Percentiles rank a stretch among this genome's conserved stretches.
Evolutionary conservation across 1,140 invertebrate species (phyloP).

Genomic region (Cotesia typhae): DNA sequence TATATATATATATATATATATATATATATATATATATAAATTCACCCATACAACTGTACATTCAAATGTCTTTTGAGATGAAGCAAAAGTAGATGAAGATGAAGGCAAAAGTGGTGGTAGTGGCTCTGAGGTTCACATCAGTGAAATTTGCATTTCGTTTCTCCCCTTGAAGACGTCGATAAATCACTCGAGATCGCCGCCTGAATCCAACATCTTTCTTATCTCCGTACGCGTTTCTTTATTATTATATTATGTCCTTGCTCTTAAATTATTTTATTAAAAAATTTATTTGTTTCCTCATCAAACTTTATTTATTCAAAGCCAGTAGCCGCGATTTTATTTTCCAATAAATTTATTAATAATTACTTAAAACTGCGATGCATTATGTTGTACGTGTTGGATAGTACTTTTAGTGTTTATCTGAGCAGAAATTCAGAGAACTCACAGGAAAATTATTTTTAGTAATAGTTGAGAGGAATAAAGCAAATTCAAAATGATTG

Average conservation of each 20-base stretch:
- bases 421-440: too few species aligned
- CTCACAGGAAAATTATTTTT: conserved; percentile 7
- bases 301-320: too few species aligned
- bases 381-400: too few species aligned
- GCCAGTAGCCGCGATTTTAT: too few species aligned
- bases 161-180: conserved; percentile 47
- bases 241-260: conserved; percentile 4
- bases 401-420: too few species aligned
- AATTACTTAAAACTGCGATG: too few species aligned
- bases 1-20: too few species aligned
- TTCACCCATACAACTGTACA: too few species aligned
- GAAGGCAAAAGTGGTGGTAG: background rate
- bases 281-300: background rate
- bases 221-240: conserved; percentile 10
- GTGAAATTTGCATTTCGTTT: conserved; percentile 54
- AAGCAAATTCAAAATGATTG: conserved; percentile 6
- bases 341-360: too few species aligned
- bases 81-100: conserved; percentile 6
- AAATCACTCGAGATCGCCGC: conserved; percentile 48
- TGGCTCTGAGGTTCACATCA: conserved; percentile 44
- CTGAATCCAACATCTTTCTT: conserved; percentile 16
- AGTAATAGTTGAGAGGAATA: background rate
- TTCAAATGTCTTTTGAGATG: too few species aligned
- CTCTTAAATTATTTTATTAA: conserved; percentile 10
- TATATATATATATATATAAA: too few species aligned